These are phyloP conservation scores for Sinonovacula constricta DNA, from an alignment of 1,140 invertebrate genomes.

Conservation along the genomic window DNA sequence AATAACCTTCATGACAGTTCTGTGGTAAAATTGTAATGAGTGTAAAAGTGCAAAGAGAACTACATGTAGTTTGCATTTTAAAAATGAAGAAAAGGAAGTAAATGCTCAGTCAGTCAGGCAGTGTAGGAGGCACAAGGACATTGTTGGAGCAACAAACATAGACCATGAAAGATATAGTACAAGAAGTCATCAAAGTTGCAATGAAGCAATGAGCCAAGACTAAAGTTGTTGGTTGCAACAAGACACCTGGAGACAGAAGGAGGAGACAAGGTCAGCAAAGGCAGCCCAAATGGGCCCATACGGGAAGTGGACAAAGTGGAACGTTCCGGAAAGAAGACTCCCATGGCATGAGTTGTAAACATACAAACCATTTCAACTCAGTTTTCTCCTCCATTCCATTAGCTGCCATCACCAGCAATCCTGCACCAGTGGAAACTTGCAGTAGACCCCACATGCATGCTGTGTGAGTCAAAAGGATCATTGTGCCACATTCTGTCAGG, in stretches of 20 bases:
- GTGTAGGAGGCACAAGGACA: constrained; percentile 2
- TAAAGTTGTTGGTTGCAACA: background rate
- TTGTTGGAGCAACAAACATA: too few species aligned
- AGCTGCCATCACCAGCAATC: constrained; percentile 14
- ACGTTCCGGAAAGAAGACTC: constrained; percentile 15
- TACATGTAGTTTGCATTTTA: too few species aligned
- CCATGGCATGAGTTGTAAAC: constrained; percentile 1
- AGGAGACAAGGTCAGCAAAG: constrained; percentile 27
- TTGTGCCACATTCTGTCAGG: constrained; percentile 8
- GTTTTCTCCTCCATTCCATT: constrained; percentile 5
- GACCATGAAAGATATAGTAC: constrained; percentile 4
- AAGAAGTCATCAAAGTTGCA: constrained; percentile 4
- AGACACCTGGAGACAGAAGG: constrained; percentile 3
- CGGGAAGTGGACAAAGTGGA: constrained; percentile 29
- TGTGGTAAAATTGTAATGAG: too few species aligned
- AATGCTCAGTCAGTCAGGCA: constrained; percentile 9
- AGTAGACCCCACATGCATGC: constrained; percentile 16
- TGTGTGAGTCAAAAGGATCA: background rate
- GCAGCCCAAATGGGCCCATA: constrained; percentile 17
- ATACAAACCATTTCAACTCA: constrained; percentile 30
- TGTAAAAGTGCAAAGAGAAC: too few species aligned
- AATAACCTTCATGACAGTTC: too few species aligned
- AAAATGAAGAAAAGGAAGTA: constrained; percentile 13
- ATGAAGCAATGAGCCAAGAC: background rate
- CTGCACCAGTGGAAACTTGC: constrained; percentile 1